These are phyloP conservation scores for Beris chalybata DNA, from an alignment of 2,888 invertebrate genomes.

Conservation along the genomic window DNA sequence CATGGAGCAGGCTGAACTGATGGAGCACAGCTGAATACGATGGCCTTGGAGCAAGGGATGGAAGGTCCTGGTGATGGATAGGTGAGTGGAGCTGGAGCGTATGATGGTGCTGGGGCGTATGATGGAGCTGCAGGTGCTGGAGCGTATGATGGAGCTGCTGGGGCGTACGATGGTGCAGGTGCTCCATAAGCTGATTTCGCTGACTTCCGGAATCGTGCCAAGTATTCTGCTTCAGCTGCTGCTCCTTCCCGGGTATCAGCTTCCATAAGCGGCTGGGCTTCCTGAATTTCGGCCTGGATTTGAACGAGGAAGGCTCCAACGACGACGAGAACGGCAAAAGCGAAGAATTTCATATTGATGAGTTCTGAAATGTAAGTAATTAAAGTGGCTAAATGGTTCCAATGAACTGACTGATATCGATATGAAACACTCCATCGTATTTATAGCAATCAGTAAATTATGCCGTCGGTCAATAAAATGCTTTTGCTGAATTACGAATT, in stretches of 20 bases:
- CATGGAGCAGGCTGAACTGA: conserved; percentile 27
- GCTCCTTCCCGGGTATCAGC: background rate
- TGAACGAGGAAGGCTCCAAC: conserved; percentile 9
- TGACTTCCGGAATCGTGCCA: conserved; percentile 4
- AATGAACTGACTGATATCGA: conserved; percentile 13
- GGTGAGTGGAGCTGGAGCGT: conserved; percentile 9
- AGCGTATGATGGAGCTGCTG: conserved; percentile 6
- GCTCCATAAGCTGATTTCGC: background rate
- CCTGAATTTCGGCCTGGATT: background rate
- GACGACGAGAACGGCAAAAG: background rate
- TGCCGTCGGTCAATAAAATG: too few relatives aligned
- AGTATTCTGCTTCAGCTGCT: background rate
- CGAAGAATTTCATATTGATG: conserved; percentile 17
- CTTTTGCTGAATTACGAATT: too few relatives aligned
- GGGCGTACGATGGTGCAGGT: too few relatives aligned
- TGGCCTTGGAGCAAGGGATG: conserved; percentile 22
- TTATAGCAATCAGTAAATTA: conserved; percentile 2
- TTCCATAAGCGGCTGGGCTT: background rate
- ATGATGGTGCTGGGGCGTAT: conserved; percentile 9
- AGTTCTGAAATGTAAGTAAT: background rate
- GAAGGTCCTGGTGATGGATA: conserved; percentile 12
- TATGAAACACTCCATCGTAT: background rate
- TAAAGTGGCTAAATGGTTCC: background rate
- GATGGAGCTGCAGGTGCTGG: conserved; percentile 9
- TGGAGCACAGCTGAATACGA: conserved; percentile 25